Percentiles rank a stretch among this genome's conserved stretches.
Evolutionary conservation across 2,113 vertebrate genomes (phyloP).

Genomic region (Pyrgilauda ruficollis): DNA sequence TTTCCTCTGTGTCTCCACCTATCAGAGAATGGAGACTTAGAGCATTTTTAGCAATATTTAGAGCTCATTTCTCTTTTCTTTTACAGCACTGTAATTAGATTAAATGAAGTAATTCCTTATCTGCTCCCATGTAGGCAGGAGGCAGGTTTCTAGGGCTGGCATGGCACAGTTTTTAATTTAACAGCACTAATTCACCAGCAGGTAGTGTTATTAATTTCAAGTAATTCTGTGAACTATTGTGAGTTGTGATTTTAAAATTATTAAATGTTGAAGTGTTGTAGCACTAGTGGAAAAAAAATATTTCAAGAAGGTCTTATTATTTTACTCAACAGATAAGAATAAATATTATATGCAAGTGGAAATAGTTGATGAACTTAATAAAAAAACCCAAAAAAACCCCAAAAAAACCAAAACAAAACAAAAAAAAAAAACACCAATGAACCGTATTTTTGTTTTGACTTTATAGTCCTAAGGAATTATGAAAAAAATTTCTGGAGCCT

Average conservation of each 20-base stretch:
- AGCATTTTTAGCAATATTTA: neutral
- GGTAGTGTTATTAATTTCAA: neutral
- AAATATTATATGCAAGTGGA: neutral
- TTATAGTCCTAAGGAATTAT: neutral
- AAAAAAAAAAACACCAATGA: too few relatives aligned
- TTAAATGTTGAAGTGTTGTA: neutral
- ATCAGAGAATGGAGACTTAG: neutral
- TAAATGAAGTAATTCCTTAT: neutral
- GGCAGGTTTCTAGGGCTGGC: neutral
- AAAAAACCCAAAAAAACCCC: too few relatives aligned
- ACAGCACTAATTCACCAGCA: neutral
- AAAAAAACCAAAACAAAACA: too few relatives aligned
- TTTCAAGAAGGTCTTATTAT: neutral
- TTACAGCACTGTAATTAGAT: neutral
- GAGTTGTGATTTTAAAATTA: neutral
- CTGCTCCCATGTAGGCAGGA: neutral
- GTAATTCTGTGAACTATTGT: neutral
- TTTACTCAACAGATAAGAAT: neutral
- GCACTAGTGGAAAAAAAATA: neutral
- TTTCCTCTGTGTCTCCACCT: neutral
- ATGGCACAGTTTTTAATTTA: neutral
- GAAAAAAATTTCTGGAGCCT: neutral
- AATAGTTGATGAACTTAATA: neutral
- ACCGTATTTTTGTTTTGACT: neutral
- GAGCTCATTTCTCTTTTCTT: neutral